Conservation (phyloP, 30 jellyfish, hydroid and myxozoan genomes). For the Hydractinia symbiolongicarpus region DNA sequence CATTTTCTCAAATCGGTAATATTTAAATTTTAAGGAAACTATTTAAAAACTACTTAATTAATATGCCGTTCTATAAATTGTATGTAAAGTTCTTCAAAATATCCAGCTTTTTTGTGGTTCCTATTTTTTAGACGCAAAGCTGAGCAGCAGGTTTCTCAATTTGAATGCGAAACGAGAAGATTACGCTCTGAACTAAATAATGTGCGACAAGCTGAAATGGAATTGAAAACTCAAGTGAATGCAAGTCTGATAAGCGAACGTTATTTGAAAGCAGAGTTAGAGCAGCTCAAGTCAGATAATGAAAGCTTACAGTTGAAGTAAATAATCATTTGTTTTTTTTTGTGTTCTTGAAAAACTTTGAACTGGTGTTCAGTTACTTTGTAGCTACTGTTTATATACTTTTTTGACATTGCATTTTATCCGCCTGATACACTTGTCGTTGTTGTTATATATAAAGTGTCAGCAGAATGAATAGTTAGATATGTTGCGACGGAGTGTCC, state of each 20-base stretch:
- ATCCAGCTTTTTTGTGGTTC: too few species aligned
- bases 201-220: constrained; percentile 79
- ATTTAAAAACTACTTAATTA: too few species aligned
- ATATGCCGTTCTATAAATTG: too few species aligned
- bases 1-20: too few species aligned
- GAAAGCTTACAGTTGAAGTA: constrained; percentile 82
- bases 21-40: too few species aligned
- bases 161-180: constrained; percentile 82
- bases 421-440: too few species aligned
- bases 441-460: too few species aligned
- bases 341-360: background rate
- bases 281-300: constrained; percentile 70
- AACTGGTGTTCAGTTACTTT: background rate
- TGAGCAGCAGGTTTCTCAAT: constrained; percentile 73
- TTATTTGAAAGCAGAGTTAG: constrained; percentile 77
- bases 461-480: too few species aligned
- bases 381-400: too few species aligned
- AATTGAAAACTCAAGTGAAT: constrained; percentile 72
- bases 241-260: constrained; percentile 68
- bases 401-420: too few species aligned
- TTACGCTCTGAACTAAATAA: constrained; percentile 67
- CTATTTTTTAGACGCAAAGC: constrained; percentile 78
- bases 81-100: too few species aligned
- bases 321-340: constrained; percentile 1
- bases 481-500: too few species aligned